Evolutionary conservation across 1,140 invertebrate genomes (phyloP), one percentile per base, ranked within the genome.

Genomic region (Thereuonema tuberculata): DNA sequence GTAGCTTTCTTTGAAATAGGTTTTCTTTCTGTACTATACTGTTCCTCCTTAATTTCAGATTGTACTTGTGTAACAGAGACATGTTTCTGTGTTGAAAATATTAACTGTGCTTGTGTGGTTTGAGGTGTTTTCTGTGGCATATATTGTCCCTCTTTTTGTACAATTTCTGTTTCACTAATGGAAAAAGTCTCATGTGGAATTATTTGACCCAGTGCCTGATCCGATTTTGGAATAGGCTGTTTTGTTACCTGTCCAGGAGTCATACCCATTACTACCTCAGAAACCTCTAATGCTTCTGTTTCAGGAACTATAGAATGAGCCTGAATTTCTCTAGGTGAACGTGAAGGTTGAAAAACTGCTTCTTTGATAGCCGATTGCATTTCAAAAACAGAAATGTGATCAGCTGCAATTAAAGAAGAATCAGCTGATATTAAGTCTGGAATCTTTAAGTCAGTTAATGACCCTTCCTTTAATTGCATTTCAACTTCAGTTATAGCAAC

Each of bases 401-500:
- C 58, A 31, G 64, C 56, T 15, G 60, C 24, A 55, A 53, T 23
- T 26, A 67, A 28, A 5, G 48, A 31, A 24, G 63, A 50, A 17
- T 52, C 48, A 46, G 62, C 65, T 52, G 62, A 63, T 46, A 63
- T 60, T 3, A 21, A 47, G 5, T 43, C 27, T 25, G 61, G 58
- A 15, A 56, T 20, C 25, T 53, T 58, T 21, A 29, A 12, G 27
- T 61, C 55, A 12, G 27, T n/a, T n/a, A 67, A 37, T 27, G 61
- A 66, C n/a, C 74, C 71, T 74, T 82, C 81, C 26, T 76, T 77
- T 68, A 83, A 80, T 68, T 81, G 79, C 24, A 78, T 64, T 1
- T 76, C 61, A 1, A 77, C 74, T 61, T 75, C 72, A n/a, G 72
- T 73, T 29, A 77, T 66, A 49, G 74, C 74, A n/a, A 76, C 74